Conservation (phyloP, 2,113 vertebrate species). For the Vulpes vulpes region DNA sequence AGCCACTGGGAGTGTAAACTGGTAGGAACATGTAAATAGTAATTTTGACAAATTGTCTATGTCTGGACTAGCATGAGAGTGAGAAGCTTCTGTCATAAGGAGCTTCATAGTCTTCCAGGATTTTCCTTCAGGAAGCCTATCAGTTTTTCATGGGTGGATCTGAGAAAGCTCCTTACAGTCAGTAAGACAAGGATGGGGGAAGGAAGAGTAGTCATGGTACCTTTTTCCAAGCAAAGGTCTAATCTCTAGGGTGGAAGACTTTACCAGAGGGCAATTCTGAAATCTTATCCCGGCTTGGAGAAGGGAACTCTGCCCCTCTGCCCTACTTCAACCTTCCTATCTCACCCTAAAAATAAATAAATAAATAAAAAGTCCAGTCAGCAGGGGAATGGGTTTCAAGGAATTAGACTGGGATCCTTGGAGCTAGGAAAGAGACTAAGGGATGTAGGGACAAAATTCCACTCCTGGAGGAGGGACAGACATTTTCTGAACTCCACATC, state of each 20-base stretch:
- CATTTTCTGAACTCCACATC: background rate
- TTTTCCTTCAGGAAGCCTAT: background rate
- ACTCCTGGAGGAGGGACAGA: background rate
- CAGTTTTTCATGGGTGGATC: background rate
- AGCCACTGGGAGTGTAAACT: background rate
- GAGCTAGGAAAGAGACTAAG: background rate
- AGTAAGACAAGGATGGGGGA: background rate
- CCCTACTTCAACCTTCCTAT: background rate
- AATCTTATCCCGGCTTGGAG: background rate
- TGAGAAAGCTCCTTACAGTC: background rate
- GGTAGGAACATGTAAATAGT: background rate
- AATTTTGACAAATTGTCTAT: background rate
- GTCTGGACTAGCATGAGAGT: background rate
- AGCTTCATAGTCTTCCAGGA: background rate
- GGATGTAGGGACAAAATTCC: accelerated
- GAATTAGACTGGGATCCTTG: background rate
- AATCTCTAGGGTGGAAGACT: background rate
- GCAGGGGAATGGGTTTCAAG: background rate
- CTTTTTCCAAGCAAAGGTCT: background rate
- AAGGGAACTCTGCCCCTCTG: no score
- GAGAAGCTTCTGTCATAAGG: background rate
- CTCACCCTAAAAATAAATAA: background rate
- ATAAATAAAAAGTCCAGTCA: background rate
- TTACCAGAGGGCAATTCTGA: background rate
- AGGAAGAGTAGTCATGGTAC: background rate